A percentile compares a stretch with the other conserved stretches of the same genome.
phyloP scores from a whole-genome alignment of 2,113 vertebrate genomes.

The Turdus rufiventris region DNA sequence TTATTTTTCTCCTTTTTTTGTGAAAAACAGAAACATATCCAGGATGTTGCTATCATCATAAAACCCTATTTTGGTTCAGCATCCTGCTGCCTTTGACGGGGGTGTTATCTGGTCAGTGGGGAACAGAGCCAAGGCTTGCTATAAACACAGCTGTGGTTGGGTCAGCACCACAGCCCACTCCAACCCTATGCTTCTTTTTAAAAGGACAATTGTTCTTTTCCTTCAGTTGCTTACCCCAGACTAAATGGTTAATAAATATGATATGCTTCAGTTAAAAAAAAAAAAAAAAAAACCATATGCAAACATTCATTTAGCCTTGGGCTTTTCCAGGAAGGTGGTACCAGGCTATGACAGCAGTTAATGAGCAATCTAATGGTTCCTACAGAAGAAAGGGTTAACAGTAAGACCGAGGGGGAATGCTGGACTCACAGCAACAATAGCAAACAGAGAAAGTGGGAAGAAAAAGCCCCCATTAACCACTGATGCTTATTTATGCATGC shows the following conservation, averaged over 20 bases:
- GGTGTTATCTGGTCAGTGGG: slow-evolving; percentile 22
- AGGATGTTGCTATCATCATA: slow-evolving; percentile 43
- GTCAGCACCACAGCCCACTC: background rate
- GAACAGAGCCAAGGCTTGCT: slow-evolving; percentile 17
- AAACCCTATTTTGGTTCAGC: slow-evolving; percentile 43
- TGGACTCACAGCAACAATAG: background rate
- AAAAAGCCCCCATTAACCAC: background rate
- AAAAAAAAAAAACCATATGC: background rate
- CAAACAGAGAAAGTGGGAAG: background rate
- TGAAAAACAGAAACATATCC: background rate
- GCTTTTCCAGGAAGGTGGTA: background rate
- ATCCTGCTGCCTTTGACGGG: slow-evolving; percentile 15
- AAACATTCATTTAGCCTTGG: background rate
- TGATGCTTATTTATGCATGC: background rate
- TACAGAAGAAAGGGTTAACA: background rate
- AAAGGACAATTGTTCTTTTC: background rate
- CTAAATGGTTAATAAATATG: background rate
- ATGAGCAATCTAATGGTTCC: background rate
- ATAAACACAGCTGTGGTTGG: slow-evolving; percentile 19
- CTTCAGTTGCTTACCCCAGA: background rate
- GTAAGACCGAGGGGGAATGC: background rate
- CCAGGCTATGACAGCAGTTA: background rate
- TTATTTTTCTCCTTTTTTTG: background rate
- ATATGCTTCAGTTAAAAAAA: background rate
- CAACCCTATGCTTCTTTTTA: background rate